phyloP scores from a whole-genome alignment of 2,797 vertebrate genomes.

The Sphenodon punctatus region DNA sequence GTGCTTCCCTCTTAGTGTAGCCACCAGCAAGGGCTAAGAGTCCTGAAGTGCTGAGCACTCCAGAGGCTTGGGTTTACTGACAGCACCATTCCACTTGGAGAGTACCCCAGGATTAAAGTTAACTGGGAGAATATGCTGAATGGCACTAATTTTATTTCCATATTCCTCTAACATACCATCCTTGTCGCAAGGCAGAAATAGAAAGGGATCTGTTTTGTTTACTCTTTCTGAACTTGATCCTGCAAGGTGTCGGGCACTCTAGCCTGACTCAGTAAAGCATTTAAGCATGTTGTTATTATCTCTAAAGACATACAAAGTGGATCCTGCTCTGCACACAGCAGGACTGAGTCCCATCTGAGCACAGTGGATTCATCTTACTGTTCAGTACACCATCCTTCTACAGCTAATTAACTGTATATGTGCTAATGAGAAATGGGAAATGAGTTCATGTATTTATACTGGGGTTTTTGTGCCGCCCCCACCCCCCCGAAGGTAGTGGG shows the following conservation, averaged over 20 bases:
- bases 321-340: neutral
- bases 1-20: neutral
- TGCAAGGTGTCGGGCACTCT: neutral
- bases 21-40: neutral
- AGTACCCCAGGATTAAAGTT: constrained; percentile 54
- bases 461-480: too few species aligned
- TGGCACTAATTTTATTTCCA: neutral
- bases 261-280: too few species aligned
- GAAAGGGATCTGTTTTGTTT: neutral
- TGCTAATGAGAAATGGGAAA: constrained; percentile 30
- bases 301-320: too few species aligned
- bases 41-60: neutral
- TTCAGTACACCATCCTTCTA: neutral
- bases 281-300: too few species aligned
- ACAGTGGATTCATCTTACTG: neutral
- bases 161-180: neutral
- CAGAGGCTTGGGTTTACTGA: neutral
- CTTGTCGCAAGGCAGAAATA: neutral
- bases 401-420: neutral
- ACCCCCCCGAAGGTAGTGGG: constrained; percentile 47
- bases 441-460: too few species aligned
- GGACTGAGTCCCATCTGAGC: neutral
- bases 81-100: neutral
- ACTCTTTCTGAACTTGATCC: neutral
- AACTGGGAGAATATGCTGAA: neutral